Evolutionary conservation across 2,888 invertebrate species (phyloP), one percentile per base, ranked within the genome.

Genomic region (Reticulitermes lucifugus): DNA sequence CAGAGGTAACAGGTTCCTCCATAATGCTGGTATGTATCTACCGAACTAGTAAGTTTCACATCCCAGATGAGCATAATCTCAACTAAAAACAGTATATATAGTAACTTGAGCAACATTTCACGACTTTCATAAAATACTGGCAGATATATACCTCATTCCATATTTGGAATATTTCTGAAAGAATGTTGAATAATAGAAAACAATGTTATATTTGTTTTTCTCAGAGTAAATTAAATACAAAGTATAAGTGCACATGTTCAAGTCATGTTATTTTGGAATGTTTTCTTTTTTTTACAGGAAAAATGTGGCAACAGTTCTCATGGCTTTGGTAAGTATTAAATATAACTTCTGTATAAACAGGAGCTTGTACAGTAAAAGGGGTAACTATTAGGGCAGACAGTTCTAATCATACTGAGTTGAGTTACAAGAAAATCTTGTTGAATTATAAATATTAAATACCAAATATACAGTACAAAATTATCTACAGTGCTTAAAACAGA

Each of bases 241-340:
- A 71, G 29, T 14, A 83, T 55, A 77, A 84, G 60, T 43, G 79
- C 84, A 65, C 25, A 84, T 77, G 43, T 73, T 41, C 43, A 75
- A 83, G n/a, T 59, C 25, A 21, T 77, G 35, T 77, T 84, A 75
- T 75, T 84, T 18, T 43, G 65, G 77, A 77, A 77, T 77, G 79
- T 79, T 29, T 25, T 25, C 25, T 79, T 41, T 77, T 80, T 79
- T 84, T 22, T 84, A 84, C 84, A 84, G 60, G 77, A 84, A 65
- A 84, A 84, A 65, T 73, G 41, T 51, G 79, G 84, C 84, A 79
- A 79, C 46, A 29, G 41, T 22, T 83, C 75, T 86, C 84, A 86
- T 86, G 86, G 86, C 86, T 86, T 86, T 86, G 86, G 86, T 86
- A 84, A 82, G 79, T 80, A 84, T 41, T 85, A 84, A 83, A 85